These are phyloP conservation scores for Platygyra sinensis DNA, from an alignment of 64 coral and sea anemone genomes.

Conservation along the genomic window DNA sequence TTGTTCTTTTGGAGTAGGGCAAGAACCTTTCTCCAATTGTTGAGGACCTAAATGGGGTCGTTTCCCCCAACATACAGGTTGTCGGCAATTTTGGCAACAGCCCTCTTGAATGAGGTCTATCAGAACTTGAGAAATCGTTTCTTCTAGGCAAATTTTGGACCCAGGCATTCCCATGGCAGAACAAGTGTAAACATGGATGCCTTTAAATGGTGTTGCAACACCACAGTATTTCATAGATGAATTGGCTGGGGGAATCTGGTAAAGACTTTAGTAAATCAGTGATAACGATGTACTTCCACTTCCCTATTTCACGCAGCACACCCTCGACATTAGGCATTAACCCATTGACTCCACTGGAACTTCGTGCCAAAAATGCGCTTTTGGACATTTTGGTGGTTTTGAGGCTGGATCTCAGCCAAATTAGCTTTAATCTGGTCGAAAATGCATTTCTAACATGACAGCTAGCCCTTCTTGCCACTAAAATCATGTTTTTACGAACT, in stretches of 20 bases:
- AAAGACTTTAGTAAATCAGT: conserved; percentile 24
- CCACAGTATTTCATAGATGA: conserved; percentile 45
- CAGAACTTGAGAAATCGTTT: not conserved
- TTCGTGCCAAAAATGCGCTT: no score
- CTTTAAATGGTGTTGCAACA: conserved; percentile 26
- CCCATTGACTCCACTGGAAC: no score
- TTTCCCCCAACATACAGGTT: not conserved
- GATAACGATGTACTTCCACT: not conserved
- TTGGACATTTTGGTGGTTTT: no score
- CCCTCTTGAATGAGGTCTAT: not conserved
- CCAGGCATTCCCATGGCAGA: conserved; percentile 46
- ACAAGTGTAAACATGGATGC: conserved; percentile 34
- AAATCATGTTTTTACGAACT: no score
- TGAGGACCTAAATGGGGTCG: not conserved
- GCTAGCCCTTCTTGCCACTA: no score
- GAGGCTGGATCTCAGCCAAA: no score
- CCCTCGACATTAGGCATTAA: not conserved
- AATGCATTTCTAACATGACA: no score
- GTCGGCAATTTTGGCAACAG: not conserved
- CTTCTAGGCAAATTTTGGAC: not conserved
- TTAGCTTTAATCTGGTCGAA: no score
- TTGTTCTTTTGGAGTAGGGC: not conserved
- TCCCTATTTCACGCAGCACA: not conserved
- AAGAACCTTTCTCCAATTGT: not conserved
- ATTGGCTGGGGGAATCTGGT: conserved; percentile 24